phyloP scores from a whole-genome alignment of 2,888 invertebrate species.

The Drosophila melanosoma region DNA sequence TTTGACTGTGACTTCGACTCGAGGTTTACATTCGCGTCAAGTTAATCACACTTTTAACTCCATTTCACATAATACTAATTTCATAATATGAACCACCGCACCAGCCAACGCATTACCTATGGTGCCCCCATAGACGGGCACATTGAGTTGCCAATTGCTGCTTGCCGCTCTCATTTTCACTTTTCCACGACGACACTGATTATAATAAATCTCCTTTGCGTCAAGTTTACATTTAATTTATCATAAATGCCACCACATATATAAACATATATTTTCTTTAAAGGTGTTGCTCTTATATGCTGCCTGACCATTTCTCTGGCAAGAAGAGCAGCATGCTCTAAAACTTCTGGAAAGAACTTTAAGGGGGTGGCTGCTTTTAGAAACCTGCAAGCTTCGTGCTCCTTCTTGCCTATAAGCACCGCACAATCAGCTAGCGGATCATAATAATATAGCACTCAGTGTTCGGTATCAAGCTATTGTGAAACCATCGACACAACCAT shows the following conservation, averaged over 20 bases:
- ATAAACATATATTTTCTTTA: not conserved
- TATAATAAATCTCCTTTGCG: slow-evolving; percentile 45
- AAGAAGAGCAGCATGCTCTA: not conserved
- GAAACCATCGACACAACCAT: slow-evolving; percentile 44
- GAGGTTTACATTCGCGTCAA: slow-evolving; percentile 62
- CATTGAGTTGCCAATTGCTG: slow-evolving; percentile 45
- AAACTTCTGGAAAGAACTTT: slow-evolving; percentile 32
- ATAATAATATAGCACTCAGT: slow-evolving; percentile 63
- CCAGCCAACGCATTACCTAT: slow-evolving; percentile 58
- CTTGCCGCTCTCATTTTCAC: slow-evolving; percentile 43
- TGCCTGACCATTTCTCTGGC: slow-evolving; percentile 7
- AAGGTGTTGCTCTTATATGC: not conserved
- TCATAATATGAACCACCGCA: slow-evolving; percentile 67
- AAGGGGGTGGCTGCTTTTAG: slow-evolving; percentile 15
- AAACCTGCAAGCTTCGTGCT: slow-evolving; percentile 20
- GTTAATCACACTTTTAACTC: slow-evolving; percentile 80
- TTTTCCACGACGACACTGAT: slow-evolving; percentile 47
- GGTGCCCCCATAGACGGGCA: not conserved
- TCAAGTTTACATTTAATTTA: slow-evolving; percentile 59
- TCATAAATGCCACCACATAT: slow-evolving; percentile 46
- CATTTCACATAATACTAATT: slow-evolving; percentile 81
- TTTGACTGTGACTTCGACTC: slow-evolving; percentile 22
- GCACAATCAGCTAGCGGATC: slow-evolving; percentile 59
- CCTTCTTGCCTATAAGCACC: slow-evolving; percentile 30
- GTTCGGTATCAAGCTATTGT: slow-evolving; percentile 38